Conservation (phyloP, 1,140 invertebrate species). For the Drosophila murphyi region DNA sequence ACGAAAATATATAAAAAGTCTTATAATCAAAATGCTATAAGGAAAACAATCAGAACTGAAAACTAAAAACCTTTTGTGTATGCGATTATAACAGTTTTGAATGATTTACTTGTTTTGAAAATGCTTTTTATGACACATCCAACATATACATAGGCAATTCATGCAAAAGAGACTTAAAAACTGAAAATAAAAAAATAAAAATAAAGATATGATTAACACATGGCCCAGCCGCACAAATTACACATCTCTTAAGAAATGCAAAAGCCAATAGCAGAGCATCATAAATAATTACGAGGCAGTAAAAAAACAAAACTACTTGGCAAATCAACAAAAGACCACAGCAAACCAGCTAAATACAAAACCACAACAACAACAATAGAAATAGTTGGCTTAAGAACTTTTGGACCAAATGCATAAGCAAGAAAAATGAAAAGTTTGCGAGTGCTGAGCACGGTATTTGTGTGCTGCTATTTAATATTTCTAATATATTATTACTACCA, state of each 20-base stretch:
- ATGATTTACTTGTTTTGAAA: background rate
- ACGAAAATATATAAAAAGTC: too few relatives aligned
- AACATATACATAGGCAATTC: too few relatives aligned
- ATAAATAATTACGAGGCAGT: slow-evolving; percentile 44
- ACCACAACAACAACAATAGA: slow-evolving; percentile 15
- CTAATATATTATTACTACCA: slow-evolving; percentile 74
- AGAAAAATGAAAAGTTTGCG: slow-evolving; percentile 61
- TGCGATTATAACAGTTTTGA: too few relatives aligned
- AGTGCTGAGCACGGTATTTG: slow-evolving; percentile 64
- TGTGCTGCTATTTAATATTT: slow-evolving; percentile 73
- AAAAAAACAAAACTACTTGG: slow-evolving; percentile 47
- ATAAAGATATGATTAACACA: slow-evolving; percentile 52
- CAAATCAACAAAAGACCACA: slow-evolving; percentile 37
- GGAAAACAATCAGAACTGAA: too few relatives aligned
- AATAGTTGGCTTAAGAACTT: slow-evolving; percentile 1
- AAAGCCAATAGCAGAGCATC: slow-evolving; percentile 15
- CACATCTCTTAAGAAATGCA: slow-evolving; percentile 40
- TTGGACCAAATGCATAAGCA: slow-evolving; percentile 17
- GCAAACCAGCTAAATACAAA: background rate
- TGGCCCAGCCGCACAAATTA: slow-evolving; percentile 57
- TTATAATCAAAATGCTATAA: too few relatives aligned
- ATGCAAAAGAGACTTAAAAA: background rate
- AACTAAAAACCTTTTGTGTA: too few relatives aligned
- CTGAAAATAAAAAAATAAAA: background rate
- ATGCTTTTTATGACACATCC: too few relatives aligned